These are phyloP conservation scores for Ranitomeya variabilis DNA, from an alignment of 2,113 vertebrate genomes.

Conservation along the genomic window DNA sequence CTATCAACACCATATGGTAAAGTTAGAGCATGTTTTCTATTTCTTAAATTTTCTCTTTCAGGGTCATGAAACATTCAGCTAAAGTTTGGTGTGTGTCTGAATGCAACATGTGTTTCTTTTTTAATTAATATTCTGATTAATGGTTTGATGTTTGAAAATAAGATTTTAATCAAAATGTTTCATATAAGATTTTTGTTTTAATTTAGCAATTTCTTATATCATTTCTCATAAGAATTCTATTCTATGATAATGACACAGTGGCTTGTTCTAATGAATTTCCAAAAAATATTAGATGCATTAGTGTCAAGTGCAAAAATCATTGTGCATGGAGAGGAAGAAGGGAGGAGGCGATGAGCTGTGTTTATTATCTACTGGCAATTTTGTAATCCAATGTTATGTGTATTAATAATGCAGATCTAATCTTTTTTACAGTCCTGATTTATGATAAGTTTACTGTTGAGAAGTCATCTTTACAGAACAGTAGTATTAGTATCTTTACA, in stretches of 20 bases:
- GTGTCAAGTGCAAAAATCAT: too few species aligned
- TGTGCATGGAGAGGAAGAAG: too few species aligned
- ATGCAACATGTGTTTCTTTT: neutral
- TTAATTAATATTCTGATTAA: constrained; percentile 36
- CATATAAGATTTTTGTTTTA: neutral
- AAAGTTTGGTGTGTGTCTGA: neutral
- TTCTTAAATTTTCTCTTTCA: constrained; percentile 15
- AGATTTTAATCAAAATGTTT: neutral
- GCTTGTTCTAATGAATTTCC: too few species aligned
- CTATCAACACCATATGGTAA: constrained; percentile 54
- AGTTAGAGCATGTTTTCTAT: neutral
- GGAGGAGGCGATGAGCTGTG: too few species aligned
- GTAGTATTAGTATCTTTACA: too few species aligned
- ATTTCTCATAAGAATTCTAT: neutral
- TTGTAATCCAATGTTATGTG: too few species aligned
- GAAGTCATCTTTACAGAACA: too few species aligned
- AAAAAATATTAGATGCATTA: too few species aligned
- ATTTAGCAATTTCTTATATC: neutral
- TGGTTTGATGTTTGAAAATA: neutral
- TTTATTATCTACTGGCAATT: too few species aligned
- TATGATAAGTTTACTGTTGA: too few species aligned
- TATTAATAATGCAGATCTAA: too few species aligned
- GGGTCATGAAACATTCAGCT: constrained; percentile 1
- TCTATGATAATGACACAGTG: neutral
- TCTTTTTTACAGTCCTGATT: too few species aligned